Percentiles rank a stretch among this genome's conserved stretches.
These are phyloP conservation scores for Campylomormyrus tamandua DNA, from an alignment of 2,113 vertebrate genomes.

Conservation along the genomic window DNA sequence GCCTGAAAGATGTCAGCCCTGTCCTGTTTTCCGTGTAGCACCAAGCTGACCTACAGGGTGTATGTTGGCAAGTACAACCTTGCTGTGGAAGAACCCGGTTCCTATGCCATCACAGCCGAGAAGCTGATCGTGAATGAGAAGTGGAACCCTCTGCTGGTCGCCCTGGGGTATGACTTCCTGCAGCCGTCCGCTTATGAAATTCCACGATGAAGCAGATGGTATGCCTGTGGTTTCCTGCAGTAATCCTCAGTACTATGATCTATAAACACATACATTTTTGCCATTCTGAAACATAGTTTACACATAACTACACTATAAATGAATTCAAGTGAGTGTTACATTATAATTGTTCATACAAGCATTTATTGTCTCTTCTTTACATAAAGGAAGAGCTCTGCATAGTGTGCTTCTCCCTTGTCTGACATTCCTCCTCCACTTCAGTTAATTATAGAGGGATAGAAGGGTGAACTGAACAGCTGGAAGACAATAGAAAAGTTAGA, in stretches of 20 bases:
- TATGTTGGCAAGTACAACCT: slow-evolving; percentile 77
- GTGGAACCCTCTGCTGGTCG: slow-evolving; percentile 65
- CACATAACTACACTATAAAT: not conserved
- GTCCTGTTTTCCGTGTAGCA: slow-evolving; percentile 43
- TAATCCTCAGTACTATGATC: not conserved
- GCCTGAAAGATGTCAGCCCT: not conserved
- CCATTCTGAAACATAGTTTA: not conserved
- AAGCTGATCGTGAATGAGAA: slow-evolving; percentile 75
- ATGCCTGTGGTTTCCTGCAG: not conserved
- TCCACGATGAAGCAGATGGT: not conserved
- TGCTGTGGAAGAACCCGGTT: slow-evolving; percentile 46
- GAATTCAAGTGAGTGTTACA: not conserved
- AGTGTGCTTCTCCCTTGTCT: not conserved
- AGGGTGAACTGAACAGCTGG: not conserved
- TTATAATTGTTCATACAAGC: not conserved
- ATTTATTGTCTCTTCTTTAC: not conserved
- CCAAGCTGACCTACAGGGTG: slow-evolving; percentile 67
- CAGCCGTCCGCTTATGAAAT: not conserved
- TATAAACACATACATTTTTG: not conserved
- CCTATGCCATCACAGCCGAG: slow-evolving; percentile 58
- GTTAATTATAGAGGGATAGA: not conserved
- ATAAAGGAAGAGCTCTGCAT: not conserved
- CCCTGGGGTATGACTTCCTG: slow-evolving; percentile 51
- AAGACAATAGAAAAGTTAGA: not conserved
- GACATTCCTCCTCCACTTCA: not conserved